A percentile compares a stretch with the other conserved stretches of the same genome.
These are phyloP conservation scores for Cladorhizidae sp. DNA, from an alignment of 37 sponge, comb jelly and placozoan genomes.

Conservation along the genomic window DNA sequence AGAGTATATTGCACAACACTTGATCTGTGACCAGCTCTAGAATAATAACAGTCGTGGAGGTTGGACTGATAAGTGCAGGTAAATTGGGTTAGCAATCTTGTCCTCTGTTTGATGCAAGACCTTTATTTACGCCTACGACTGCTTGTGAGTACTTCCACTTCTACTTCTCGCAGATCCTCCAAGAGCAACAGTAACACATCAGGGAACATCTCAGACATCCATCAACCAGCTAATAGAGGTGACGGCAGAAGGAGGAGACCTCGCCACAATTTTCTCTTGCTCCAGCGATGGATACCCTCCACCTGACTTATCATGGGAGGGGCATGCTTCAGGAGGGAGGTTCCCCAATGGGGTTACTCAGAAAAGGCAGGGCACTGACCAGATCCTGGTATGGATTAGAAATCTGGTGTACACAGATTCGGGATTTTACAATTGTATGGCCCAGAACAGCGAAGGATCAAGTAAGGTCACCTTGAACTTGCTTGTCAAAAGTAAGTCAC, in stretches of 20 bases:
- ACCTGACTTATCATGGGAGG: conserved; percentile 19
- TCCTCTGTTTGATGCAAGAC: no score
- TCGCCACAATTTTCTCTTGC: conserved; percentile 23
- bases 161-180: conserved; percentile 22
- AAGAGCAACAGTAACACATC: background rate
- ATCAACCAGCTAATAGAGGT: background rate
- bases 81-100: no score
- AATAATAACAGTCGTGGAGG: no score
- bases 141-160: no score
- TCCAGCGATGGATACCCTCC: conserved; percentile 5
- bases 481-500: conserved; percentile 19
- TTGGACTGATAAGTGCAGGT: no score
- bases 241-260: background rate
- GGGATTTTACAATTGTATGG: conserved; percentile 13
- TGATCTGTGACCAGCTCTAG: no score
- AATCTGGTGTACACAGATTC: conserved; percentile 18
- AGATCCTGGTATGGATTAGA: conserved; percentile 15
- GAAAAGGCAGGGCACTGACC: no score
- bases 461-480: conserved; percentile 1
- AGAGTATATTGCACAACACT: no score
- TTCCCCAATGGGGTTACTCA: conserved; percentile 4
- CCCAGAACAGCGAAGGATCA: background rate
- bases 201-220: background rate
- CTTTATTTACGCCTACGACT: no score
- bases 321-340: background rate